Conservation (phyloP, 2,888 invertebrate genomes). For the Leptogaster cylindrica region DNA sequence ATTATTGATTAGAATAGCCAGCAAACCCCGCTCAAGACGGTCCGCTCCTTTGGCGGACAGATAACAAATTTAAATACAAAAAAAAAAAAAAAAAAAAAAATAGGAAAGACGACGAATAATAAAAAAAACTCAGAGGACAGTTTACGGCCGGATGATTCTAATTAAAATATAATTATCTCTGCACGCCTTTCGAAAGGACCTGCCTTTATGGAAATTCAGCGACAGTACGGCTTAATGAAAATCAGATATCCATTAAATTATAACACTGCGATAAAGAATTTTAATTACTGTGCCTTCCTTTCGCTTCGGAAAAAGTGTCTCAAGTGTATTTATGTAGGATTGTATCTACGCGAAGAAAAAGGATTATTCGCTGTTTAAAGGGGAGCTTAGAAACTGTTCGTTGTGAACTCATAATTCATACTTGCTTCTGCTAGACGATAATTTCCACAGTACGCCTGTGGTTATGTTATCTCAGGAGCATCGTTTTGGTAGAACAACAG, state of each 20-base stretch:
- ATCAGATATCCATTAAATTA: slow-evolving; percentile 48
- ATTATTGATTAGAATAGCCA: slow-evolving; percentile 39
- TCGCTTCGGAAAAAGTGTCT: slow-evolving; percentile 27
- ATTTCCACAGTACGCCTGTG: too few species aligned
- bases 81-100: too few species aligned
- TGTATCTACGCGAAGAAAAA: slow-evolving; percentile 22
- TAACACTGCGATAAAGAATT: slow-evolving; percentile 48
- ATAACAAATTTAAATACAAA: too few species aligned
- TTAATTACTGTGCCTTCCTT: slow-evolving; percentile 47
- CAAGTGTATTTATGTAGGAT: slow-evolving; percentile 36
- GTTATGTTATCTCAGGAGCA: too few species aligned
- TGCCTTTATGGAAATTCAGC: slow-evolving; percentile 57
- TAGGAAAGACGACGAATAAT: slow-evolving; percentile 51
- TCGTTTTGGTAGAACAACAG: too few species aligned
- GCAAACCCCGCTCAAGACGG: slow-evolving; percentile 18
- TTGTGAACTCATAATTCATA: too few species aligned
- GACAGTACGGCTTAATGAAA: slow-evolving; percentile 45
- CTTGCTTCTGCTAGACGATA: too few species aligned
- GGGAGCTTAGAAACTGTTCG: background rate
- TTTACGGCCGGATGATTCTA: slow-evolving; percentile 64
- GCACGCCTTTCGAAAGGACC: slow-evolving; percentile 58
- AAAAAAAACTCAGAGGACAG: slow-evolving; percentile 59
- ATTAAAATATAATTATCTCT: slow-evolving; percentile 63
- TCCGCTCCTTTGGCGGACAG: background rate
- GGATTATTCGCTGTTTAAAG: slow-evolving; percentile 22